Evolutionary conservation across 2,797 vertebrate species (phyloP).

Genomic region (Tenualosa thibaudeaui): DNA sequence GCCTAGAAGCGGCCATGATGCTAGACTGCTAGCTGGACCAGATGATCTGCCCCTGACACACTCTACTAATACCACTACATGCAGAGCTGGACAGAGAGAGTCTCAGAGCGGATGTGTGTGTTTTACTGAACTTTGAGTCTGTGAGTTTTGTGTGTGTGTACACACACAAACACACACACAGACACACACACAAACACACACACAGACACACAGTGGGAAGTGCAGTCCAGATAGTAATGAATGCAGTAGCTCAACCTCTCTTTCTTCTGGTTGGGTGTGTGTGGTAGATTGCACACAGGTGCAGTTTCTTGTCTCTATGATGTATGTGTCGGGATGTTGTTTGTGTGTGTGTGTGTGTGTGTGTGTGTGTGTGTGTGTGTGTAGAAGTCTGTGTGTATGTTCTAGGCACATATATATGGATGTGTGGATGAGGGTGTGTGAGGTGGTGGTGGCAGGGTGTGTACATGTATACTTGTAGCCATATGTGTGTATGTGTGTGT

Average conservation of each 20-base stretch:
- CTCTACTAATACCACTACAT: neutral
- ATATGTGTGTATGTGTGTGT: neutral
- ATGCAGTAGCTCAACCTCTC: neutral
- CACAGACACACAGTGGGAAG: neutral
- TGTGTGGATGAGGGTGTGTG: neutral
- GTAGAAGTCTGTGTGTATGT: neutral
- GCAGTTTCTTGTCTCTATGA: conserved; percentile 6
- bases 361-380: neutral
- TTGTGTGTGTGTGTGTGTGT: neutral
- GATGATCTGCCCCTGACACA: neutral
- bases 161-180: neutral
- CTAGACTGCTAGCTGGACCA: neutral
- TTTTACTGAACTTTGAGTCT: too few relatives aligned
- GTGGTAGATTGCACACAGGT: conserved; percentile 3
- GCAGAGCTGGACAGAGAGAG: too few relatives aligned
- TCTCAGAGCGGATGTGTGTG: too few relatives aligned
- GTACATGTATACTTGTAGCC: neutral
- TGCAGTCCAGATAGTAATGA: neutral
- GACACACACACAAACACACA: neutral
- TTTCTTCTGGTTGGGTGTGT: neutral
- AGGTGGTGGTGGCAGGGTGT: too few relatives aligned
- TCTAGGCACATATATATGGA: neutral
- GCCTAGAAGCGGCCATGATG: neutral
- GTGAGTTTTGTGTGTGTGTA: too few relatives aligned
- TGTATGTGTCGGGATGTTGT: neutral